Base-by-base conservation (phyloP, 2,113 vertebrate genomes). In the Himantopus leucocephalus region DNA sequence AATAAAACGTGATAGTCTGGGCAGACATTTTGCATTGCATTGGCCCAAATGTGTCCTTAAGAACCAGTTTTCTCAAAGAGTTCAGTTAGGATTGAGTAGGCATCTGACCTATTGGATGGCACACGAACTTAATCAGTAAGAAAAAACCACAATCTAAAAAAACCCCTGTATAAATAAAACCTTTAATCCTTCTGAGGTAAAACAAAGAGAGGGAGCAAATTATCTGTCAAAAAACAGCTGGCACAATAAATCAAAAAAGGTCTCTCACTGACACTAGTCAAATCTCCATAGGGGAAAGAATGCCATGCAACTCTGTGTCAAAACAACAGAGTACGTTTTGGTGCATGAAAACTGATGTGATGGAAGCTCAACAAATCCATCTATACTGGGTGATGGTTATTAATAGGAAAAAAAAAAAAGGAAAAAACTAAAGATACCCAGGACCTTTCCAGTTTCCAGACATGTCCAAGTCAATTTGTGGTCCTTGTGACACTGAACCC, bases 151-250 rank as follows among this genome's bases (percentile, higher is more conserved):
- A 79, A 76, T 70, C 73, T 73, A 83, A 86, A 77, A 83, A 93
- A 87, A 5, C 9, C 29, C 13, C 13, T 71, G 9, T 74, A 56
- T 86, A 94, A 92, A 93, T 10, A 93, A 30, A 82, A 91, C 50
- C 27, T 78, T 90, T 85, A 92, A 95, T 88, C 34, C 29, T 95
- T 92, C 50, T 78, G 56, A 80, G 34, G 27, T 85, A 75, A 86
- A 92, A 88, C 9, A 88, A 92, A 94, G 43, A 60, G 56, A 80
- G 12, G 22, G 29, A 94, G n/a, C 5, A 94, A 96, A 90, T 82
- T 67, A 16, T 74, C 47, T 85, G 72, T 90, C 62, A 82, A 82
- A 68, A 80, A 96, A 35, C 41, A 71, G 41, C 63, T 93, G 72
- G 55, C 78, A 62, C 8, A 58, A 50, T 90, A 86, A 68, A 88